Base-by-base conservation (phyloP, 1,140 invertebrate genomes). In the Rhyacophila brunnea region DNA sequence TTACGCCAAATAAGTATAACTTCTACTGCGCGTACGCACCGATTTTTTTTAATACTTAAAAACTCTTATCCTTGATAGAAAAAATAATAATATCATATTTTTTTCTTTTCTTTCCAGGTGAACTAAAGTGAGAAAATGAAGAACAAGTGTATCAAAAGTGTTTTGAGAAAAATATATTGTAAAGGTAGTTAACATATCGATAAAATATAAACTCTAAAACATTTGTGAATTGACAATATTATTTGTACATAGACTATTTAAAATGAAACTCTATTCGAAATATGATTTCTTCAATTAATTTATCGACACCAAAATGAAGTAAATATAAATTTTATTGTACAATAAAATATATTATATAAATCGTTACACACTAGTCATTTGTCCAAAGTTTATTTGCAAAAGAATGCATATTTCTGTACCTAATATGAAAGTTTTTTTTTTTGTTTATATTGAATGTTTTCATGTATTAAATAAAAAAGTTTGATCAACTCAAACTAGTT, bases 191-290 rank as follows among this genome's bases (percentile, higher is more conserved):
- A 3, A 28, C 3, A 28, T 28, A 28, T 28, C 23, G 4, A 28
- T 28, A 3, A 28, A 28, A 28, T 28, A 28, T 28, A 58, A 51
- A 58, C n/a, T 51, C 14, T 59, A 11, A 59, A 52, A 59, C 38
- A 19, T 55, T 64, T 56, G 62, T 64, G 62, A 57, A 64, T n/a
- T 64, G 62, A 64, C 62, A 64, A 64, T 64, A 64, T 58, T n/a
- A n/a, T n/a, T n/a, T 64, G 62, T 64, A 59, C 10, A 59, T 64
- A 64, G 56, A 47, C 23, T 28, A 5, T 28, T 28, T 5, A 28
- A 28, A 28, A 28, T 5, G 23, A 28, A 28, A 28, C 9, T 28
- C 9, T 28, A 28, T 28, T 42, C 35, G 9, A 36, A 14, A 42
- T 14, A 42, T 42, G 13, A 5, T 28, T 28, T 28, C 7, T 13